These are phyloP conservation scores for Teleopsis dalmanni DNA, from an alignment of 1,140 invertebrate genomes.

Conservation along the genomic window DNA sequence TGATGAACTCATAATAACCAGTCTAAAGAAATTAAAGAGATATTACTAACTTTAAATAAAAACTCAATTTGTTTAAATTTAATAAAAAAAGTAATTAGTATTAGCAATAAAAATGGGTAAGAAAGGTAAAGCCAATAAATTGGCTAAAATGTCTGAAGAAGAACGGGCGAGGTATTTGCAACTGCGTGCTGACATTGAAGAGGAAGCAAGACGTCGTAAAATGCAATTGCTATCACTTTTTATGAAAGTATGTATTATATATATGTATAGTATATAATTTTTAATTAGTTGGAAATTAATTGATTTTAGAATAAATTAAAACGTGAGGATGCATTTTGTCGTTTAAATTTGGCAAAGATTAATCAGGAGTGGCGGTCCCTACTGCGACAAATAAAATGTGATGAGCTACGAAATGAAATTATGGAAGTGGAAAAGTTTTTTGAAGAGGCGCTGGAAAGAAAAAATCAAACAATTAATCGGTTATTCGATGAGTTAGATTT, in stretches of 20 bases:
- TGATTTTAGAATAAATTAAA: conserved; percentile 65
- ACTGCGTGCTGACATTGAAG: conserved; percentile 67
- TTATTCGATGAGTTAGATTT: conserved; percentile 58
- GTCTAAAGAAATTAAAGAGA: too few relatives aligned
- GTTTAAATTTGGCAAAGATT: conserved; percentile 72
- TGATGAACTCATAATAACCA: not conserved
- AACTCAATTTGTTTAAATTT: not conserved
- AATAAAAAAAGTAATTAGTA: not conserved
- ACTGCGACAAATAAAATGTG: conserved; percentile 64
- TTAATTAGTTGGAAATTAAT: not conserved
- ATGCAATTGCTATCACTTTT: conserved; percentile 67
- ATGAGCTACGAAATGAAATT: conserved; percentile 60
- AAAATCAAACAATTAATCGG: conserved; percentile 57
- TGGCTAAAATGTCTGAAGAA: conserved; percentile 74
- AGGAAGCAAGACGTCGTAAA: conserved; percentile 66
- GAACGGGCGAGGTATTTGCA: conserved; percentile 69
- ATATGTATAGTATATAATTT: not conserved
- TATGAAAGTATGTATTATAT: conserved; percentile 55
- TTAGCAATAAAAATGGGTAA: conserved; percentile 49
- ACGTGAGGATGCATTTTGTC: conserved; percentile 66
- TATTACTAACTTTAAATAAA: too few relatives aligned
- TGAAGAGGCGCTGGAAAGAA: conserved; percentile 49
- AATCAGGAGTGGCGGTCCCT: conserved; percentile 74
- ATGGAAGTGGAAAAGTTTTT: conserved; percentile 46
- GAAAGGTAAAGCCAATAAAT: conserved; percentile 64